These are phyloP conservation scores for Eidolon dupreanum DNA, from an alignment of 2,797 vertebrate genomes.

Conservation along the genomic window DNA sequence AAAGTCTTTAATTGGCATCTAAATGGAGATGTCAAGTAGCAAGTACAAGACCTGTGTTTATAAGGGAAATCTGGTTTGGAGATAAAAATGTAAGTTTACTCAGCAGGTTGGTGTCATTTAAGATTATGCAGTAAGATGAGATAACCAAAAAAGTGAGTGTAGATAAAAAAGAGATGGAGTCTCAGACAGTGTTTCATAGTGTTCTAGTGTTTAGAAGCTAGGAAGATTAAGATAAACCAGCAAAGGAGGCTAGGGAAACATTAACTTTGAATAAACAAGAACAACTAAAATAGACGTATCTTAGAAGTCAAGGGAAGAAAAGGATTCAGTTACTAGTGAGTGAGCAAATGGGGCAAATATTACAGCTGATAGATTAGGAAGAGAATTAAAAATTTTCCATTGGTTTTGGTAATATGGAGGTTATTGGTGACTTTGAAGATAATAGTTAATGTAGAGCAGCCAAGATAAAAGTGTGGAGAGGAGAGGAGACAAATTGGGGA, in stretches of 20 bases:
- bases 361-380: background rate
- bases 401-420: background rate
- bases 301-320: background rate
- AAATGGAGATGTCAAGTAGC: background rate
- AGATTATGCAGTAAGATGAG: background rate
- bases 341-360: background rate
- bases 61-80: background rate
- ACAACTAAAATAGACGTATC: background rate
- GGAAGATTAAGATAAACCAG: background rate
- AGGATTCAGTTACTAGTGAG: background rate
- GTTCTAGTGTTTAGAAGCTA: background rate
- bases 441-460: background rate
- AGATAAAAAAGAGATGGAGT: background rate
- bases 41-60: background rate
- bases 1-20: background rate
- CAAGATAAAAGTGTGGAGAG: background rate
- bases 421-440: background rate
- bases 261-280: background rate
- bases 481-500: background rate
- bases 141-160: background rate
- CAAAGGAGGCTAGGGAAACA: background rate
- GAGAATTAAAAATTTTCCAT: background rate
- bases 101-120: background rate
- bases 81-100: background rate
- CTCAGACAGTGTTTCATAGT: background rate